Percentiles rank a stretch among this genome's conserved stretches.
These are phyloP conservation scores for Takifugu flavidus DNA, from an alignment of 2,113 vertebrate genomes.

Conservation along the genomic window DNA sequence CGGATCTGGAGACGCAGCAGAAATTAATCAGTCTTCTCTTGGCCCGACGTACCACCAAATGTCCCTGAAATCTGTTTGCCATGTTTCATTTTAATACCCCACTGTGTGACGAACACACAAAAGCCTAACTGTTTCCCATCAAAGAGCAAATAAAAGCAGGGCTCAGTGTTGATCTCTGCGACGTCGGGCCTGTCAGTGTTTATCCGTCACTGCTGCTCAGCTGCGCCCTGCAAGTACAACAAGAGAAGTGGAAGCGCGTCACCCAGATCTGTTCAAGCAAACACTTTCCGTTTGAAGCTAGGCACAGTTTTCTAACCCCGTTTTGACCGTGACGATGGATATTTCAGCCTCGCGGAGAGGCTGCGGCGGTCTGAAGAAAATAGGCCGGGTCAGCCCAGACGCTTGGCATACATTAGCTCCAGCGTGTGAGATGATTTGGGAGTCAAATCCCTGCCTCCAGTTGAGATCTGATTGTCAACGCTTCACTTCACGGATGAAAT, in stretches of 20 bases:
- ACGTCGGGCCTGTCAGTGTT: constrained; percentile 23
- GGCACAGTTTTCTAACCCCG: constrained; percentile 36
- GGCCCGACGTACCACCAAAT: constrained; percentile 23
- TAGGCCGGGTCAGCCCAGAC: constrained; percentile 35
- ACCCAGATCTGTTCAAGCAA: constrained; percentile 45
- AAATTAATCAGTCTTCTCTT: constrained; percentile 10
- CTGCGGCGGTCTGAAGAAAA: constrained; percentile 28
- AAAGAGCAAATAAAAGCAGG: constrained; percentile 19
- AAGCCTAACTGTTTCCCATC: not conserved
- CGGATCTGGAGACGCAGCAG: constrained; percentile 21
- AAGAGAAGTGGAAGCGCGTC: constrained; percentile 26
- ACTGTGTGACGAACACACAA: not conserved
- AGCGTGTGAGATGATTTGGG: not conserved
- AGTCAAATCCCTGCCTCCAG: constrained; percentile 15
- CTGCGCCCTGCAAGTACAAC: constrained; percentile 15
- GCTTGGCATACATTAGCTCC: constrained; percentile 11
- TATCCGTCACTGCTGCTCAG: constrained; percentile 40
- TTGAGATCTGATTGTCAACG: not conserved
- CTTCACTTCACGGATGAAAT: not conserved
- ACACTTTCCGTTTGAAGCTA: constrained; percentile 43
- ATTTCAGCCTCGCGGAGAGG: constrained; percentile 20
- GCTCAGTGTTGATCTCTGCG: constrained; percentile 17
- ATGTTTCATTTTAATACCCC: not conserved
- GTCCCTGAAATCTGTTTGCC: constrained; percentile 20
- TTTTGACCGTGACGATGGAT: constrained; percentile 16